Evolutionary conservation across 2,797 vertebrate genomes (phyloP), one percentile per base, ranked within the genome.

Genomic region (Acanthurus tractus): DNA sequence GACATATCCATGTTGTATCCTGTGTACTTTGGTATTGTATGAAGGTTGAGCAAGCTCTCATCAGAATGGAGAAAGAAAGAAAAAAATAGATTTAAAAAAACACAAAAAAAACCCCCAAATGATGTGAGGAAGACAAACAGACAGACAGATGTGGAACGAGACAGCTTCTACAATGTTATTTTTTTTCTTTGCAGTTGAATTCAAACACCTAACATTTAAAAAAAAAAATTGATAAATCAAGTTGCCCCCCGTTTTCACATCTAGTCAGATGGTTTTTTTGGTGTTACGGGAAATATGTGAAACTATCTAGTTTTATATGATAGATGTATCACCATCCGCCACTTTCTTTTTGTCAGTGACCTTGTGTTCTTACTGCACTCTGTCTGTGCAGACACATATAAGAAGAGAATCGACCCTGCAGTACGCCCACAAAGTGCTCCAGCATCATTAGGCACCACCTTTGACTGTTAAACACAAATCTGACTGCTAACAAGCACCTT

Each of bases 401-500:
- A 18, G 10, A 12, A 6, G 50, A 9, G n/a, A 23, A 73, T 74
- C 1, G 42, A 79, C 44, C 17, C 48, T 22, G 15, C 14, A 63
- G 23, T 48, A 56, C 11, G 0, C 20, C 22, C 64, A 23, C n/a
- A 65, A 61, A 73, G 42, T 23, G 55, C 55, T 52, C 56, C 34
- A 29, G 50, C 79, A 36, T 78, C 54, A 74, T 78, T 69, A 75
- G 13, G 56, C 45, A 13, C 6, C 61, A 63, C 57, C 57, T 83
- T 72, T 76, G 76, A 65, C 66, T 70, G 55, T 61, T 71, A 17
- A 40, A 63, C 40, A 55, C 46, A 64, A 42, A 65, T 68, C 20
- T 48, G 23, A 46, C 42, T 45, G 49, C 65, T 86, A 76, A 88
- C 74, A 79, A 87, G 75, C 67, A 56, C 25, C 58, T 61, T 58